Evolutionary conservation across 2,113 vertebrate species (phyloP).

Genomic region (Corythaeola cristata): DNA sequence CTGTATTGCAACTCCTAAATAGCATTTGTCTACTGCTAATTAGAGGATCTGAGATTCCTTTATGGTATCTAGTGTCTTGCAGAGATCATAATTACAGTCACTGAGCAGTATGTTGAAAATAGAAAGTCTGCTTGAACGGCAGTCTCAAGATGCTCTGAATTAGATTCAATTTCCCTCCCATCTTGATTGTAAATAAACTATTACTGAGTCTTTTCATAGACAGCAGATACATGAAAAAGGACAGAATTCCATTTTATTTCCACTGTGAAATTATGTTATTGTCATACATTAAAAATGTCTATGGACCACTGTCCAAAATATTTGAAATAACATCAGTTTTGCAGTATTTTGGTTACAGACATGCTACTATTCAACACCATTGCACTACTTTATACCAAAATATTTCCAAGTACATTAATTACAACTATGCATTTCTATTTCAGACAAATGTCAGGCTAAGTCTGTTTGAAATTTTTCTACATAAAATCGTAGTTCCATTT

Average conservation of each 20-base stretch:
- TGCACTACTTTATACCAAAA: neutral
- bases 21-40: neutral
- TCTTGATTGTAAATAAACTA: neutral
- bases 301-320: neutral
- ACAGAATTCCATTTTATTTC: neutral
- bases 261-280: neutral
- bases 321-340: neutral
- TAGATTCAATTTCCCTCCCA: neutral
- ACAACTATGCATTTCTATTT: neutral
- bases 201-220: neutral
- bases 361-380: neutral
- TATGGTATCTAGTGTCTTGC: neutral
- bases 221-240: neutral
- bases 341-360: neutral
- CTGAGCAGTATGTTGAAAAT: neutral
- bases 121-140: neutral
- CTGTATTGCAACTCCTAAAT: neutral
- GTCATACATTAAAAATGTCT: neutral
- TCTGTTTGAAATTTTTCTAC: neutral
- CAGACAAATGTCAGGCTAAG: neutral
- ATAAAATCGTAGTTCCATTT: neutral
- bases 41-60: neutral
- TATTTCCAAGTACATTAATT: neutral
- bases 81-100: neutral
- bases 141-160: neutral